Evolutionary conservation across 2,888 invertebrate genomes (phyloP).

Genomic region (Drosophila ezoana): DNA sequence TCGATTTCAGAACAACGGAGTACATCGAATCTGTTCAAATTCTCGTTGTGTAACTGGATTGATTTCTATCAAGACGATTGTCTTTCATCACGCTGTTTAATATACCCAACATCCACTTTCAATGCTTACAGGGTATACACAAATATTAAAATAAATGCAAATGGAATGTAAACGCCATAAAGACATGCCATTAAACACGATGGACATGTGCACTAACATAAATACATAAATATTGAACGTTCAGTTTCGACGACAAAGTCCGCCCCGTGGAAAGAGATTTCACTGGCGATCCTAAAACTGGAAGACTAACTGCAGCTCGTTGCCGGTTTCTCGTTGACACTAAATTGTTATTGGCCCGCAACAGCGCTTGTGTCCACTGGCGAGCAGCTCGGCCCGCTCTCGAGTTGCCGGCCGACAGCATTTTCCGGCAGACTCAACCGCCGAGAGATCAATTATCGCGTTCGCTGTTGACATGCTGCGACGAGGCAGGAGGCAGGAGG

Average conservation of each 20-base stretch:
- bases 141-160: background rate
- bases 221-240: slow-evolving; percentile 26
- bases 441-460: slow-evolving; percentile 72
- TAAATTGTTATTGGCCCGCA: slow-evolving; percentile 13
- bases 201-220: background rate
- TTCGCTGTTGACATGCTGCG: slow-evolving; percentile 71
- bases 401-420: slow-evolving; percentile 86
- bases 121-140: slow-evolving; percentile 4
- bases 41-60: too few relatives aligned
- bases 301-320: slow-evolving; percentile 41
- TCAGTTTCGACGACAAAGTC: slow-evolving; percentile 77
- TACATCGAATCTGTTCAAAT: too few relatives aligned
- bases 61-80: too few relatives aligned
- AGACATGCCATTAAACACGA: slow-evolving; percentile 25
- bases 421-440: slow-evolving; percentile 86
- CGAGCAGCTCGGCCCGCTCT: slow-evolving; percentile 88
- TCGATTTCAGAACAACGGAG: background rate
- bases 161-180: slow-evolving; percentile 14
- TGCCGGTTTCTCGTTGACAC: slow-evolving; percentile 87
- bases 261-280: slow-evolving; percentile 87
- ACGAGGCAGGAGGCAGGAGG: slow-evolving; percentile 36
- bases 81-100: too few relatives aligned
- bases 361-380: too few relatives aligned
- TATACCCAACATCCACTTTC: background rate
- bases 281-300: slow-evolving; percentile 86